Conservation (phyloP, 2,797 vertebrate species). For the Neomorphus geoffroyi region DNA sequence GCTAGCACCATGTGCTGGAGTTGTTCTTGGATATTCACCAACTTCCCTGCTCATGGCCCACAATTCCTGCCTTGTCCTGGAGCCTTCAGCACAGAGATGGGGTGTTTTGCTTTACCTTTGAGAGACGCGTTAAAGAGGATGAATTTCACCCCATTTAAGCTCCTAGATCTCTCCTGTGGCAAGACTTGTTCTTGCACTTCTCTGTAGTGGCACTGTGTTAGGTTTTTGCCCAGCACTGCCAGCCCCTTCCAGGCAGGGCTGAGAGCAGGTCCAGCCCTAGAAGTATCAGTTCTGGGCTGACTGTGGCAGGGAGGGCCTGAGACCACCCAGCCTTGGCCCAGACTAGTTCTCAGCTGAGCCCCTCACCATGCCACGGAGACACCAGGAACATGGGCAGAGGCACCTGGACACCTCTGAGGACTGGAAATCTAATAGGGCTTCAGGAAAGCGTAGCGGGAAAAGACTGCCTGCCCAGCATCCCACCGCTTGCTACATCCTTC, state of each 20-base stretch:
- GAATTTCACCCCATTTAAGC: not conserved
- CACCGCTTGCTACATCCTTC: not conserved
- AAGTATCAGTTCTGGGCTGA: not conserved
- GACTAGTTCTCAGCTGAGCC: not conserved
- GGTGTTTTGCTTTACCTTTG: not conserved
- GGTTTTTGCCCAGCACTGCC: not conserved
- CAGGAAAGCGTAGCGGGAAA: not conserved
- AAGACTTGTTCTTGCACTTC: not conserved
- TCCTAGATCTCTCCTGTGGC: not conserved
- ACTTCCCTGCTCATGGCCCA: not conserved
- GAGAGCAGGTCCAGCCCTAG: not conserved
- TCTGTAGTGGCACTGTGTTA: rapidly evolving
- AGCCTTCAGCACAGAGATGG: not conserved
- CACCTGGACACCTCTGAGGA: not conserved
- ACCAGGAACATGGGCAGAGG: rapidly evolving
- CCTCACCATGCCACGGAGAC: not conserved
- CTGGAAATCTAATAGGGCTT: not conserved
- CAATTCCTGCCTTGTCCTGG: not conserved
- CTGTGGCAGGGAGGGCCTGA: rapidly evolving
- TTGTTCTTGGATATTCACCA: not conserved
- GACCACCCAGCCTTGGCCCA: not conserved
- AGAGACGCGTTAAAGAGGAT: not conserved
- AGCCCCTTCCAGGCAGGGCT: not conserved
- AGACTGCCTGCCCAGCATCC: not conserved
- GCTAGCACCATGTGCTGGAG: not conserved